Evolutionary conservation across 2,113 vertebrate species (phyloP), one percentile per base, ranked within the genome.

Genomic region (Nymphicus hollandicus): DNA sequence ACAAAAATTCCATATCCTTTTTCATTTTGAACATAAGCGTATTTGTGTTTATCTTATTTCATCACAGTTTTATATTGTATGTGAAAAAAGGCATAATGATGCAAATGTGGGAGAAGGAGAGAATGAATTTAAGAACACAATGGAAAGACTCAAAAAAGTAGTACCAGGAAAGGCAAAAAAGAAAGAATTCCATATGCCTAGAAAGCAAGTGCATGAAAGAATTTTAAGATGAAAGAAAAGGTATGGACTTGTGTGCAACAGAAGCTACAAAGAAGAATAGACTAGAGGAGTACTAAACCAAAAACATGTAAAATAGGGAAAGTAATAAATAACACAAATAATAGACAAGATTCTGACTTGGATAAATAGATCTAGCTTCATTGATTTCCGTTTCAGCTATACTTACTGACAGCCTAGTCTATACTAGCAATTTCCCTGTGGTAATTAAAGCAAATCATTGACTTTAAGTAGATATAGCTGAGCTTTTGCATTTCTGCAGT

Each of bases 31-130:
- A 70, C 44, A 37, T 33, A 79, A 44, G 55, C 16, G 25, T 65
- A 65, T 93, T 91, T 93, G 18, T 94, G 16, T 94, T 93, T 96
- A 73, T 93, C 82, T 91, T 71, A 63, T 68, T 86, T 86, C 39
- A 84, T 84, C 0, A 0, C 53, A 65, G 22, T 81, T 95, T 78
- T 66, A 65, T 47, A 72, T 14, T 81, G 7, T 44, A 49, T 73
- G 14, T 37, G 47, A 71, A 73, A 92, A 81, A 71, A 74, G 41
- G 27, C 68, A 83, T 77, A 81, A 60, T 69, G 65, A 84, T 84
- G 73, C 31, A 96, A 78, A 84, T 88, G 52, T 86, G 58, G 27
- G 55, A 86, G 52, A 78, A 46, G 81, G 68, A 71, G 16, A 68
- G 71, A 91, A 63, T 89, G 35, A 70, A 60, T 90, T 88, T 77